phyloP scores from a whole-genome alignment of 2,113 vertebrate species.

The Taurulus bubalis region DNA sequence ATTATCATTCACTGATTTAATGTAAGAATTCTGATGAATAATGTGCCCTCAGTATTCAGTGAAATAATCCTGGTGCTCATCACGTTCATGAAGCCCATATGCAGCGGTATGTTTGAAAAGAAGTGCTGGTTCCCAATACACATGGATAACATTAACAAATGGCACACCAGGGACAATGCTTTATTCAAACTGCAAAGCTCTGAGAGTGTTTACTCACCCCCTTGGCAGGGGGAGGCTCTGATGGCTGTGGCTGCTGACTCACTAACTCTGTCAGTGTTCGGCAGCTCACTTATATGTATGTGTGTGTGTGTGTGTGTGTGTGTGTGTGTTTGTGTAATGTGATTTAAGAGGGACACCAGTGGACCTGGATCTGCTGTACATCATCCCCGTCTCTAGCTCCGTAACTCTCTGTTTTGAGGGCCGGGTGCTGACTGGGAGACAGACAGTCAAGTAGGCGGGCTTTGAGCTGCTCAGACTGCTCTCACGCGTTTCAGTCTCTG shows the following conservation, averaged over 20 bases:
- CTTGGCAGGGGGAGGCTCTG: conserved; percentile 43
- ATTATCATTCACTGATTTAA: not conserved
- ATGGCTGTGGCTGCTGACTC: conserved; percentile 66
- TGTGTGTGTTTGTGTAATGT: conserved; percentile 54
- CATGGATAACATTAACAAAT: conserved; percentile 41
- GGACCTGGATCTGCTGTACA: conserved; percentile 55
- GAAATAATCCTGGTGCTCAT: not conserved
- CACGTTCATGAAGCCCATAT: not conserved
- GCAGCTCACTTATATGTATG: conserved; percentile 34
- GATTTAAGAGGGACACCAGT: conserved; percentile 64
- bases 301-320: conserved; percentile 52
- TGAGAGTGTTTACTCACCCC: conserved; percentile 55
- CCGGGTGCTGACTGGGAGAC: conserved; percentile 46
- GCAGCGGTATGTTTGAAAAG: not conserved
- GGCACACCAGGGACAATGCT: conserved; percentile 29
- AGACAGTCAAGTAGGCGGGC: conserved; percentile 27
- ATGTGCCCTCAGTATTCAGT: not conserved
- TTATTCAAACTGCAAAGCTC: conserved; percentile 54
- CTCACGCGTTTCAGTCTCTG: conserved; percentile 47
- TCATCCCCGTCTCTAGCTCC: conserved; percentile 44
- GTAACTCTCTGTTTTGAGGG: conserved; percentile 41
- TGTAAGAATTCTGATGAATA: not conserved
- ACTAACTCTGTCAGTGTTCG: conserved; percentile 49
- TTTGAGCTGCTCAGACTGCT: conserved; percentile 57
- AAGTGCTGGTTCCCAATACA: conserved; percentile 15